A percentile compares a stretch with the other conserved stretches of the same genome.
These are phyloP conservation scores for Potamarius usumacintae DNA, from an alignment of 2,113 vertebrate species.

Conservation along the genomic window DNA sequence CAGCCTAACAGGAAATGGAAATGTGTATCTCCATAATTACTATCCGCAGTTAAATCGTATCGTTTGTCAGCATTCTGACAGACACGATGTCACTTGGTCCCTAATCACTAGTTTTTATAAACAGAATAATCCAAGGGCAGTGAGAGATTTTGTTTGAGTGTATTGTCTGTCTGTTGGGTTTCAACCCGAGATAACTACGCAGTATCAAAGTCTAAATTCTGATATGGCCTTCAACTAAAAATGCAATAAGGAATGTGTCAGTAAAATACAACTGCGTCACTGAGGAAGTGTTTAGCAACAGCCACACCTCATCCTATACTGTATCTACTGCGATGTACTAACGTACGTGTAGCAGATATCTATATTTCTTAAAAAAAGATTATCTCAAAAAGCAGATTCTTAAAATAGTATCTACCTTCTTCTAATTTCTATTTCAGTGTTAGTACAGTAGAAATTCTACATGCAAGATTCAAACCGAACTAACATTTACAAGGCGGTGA, in stretches of 20 bases:
- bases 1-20: not conserved
- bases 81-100: constrained; percentile 22
- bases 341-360: not conserved
- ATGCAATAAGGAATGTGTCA: constrained; percentile 29
- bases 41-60: not conserved
- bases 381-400: not conserved
- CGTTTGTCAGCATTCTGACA: not conserved
- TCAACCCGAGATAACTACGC: not conserved
- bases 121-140: constrained; percentile 19
- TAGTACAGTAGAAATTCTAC: constrained; percentile 26
- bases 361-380: not conserved
- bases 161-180: not conserved
- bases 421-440: constrained; percentile 28
- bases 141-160: not conserved
- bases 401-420: not conserved
- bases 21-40: not conserved
- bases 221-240: not conserved
- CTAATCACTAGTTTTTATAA: constrained; percentile 15
- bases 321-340: not conserved
- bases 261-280: constrained; percentile 1
- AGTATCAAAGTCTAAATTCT: not conserved
- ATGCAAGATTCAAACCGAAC: constrained; percentile 33
- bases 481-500: constrained; percentile 40
- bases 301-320: constrained; percentile 33
- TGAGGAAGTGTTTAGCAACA: not conserved